Evolutionary conservation across 2,113 vertebrate species (phyloP), one percentile per base, ranked within the genome.

Genomic region (Rattus rattus): DNA sequence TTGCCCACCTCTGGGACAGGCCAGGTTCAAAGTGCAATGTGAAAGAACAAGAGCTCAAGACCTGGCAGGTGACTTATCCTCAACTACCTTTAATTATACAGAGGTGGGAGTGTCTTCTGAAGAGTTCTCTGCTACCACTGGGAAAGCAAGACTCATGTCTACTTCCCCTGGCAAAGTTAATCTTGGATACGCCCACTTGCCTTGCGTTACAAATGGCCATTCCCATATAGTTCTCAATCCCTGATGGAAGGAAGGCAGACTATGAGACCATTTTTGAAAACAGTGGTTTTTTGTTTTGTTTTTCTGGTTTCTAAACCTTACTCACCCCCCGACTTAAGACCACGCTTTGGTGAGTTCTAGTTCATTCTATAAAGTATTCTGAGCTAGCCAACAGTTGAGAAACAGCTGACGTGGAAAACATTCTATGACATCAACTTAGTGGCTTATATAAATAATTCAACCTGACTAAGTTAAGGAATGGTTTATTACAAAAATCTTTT

Each of bases 21-120:
- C 65, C 56, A 1, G 49, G 56, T 52, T 63, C 67, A 43, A 24
- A 77, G 70, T 30, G 52, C 4, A 47, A 36, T 56, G 22, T 33
- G n/a, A 49, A n/a, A 20, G 20, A n/a, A 6, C 7, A 0, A 0
- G n/a, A 73, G 70, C 28, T 9, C 6, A 0, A 16, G 8, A 2
- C 7, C 0, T 30, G 20, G 1, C 17, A 70, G 52, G 6, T 14
- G n/a, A 7, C 30, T 65, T 65, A 4, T n/a, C 24, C 24, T 43
- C n/a, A 3, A 5, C 30, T 47, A 26, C 39, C 33, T 86, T 1
- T 5, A 47, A 2, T 16, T 0, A 0, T 19, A 28, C 47, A 12
- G 72, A 85, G 17, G n/a, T 22, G 24, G 56, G n/a, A 4, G 20
- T 14, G 47, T 28, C 20, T 24, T 20, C 79, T 24, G 16, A 63